A percentile compares a stretch with the other conserved stretches of the same genome.
phyloP scores from a whole-genome alignment of 92 coral and sea anemone genomes.

The Isaurus tuberculatus region DNA sequence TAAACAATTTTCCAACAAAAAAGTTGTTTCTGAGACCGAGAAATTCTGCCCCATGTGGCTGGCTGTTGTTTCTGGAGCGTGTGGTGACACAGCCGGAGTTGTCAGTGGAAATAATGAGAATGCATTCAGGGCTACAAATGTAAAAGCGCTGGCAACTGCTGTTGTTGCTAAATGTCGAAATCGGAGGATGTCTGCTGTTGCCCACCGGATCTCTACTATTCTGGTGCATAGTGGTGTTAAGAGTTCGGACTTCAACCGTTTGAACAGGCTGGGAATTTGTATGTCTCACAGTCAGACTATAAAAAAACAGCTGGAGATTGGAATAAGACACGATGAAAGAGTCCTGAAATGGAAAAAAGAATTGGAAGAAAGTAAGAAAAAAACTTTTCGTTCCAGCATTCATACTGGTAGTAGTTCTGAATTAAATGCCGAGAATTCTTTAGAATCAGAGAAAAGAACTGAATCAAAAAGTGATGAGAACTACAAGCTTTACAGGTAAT shows the following conservation, averaged over 20 bases:
- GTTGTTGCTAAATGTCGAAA: slow-evolving; percentile 1
- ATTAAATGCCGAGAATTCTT: background rate
- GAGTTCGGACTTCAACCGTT: slow-evolving; percentile 19
- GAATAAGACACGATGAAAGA: slow-evolving; percentile 34
- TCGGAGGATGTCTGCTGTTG: slow-evolving; percentile 12
- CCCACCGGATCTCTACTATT: slow-evolving; percentile 21
- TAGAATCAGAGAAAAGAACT: slow-evolving; percentile 1
- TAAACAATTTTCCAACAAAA: slow-evolving; percentile 9
- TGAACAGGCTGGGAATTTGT: slow-evolving; percentile 53
- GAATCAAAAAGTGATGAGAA: background rate
- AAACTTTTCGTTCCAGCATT: background rate
- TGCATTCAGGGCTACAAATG: background rate
- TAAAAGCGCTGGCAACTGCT: slow-evolving; percentile 14
- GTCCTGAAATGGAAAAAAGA: slow-evolving; percentile 44
- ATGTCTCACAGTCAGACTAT: slow-evolving; percentile 56
- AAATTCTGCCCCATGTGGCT: slow-evolving; percentile 4
- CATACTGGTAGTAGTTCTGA: slow-evolving; percentile 4
- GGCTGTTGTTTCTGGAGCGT: slow-evolving; percentile 11
- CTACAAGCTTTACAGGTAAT: slow-evolving; percentile 26
- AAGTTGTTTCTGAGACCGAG: slow-evolving; percentile 22
- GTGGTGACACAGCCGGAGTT: background rate
- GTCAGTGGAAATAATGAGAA: background rate
- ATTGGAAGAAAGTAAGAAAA: slow-evolving; percentile 13
- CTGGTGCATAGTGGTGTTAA: slow-evolving; percentile 35
- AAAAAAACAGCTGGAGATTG: slow-evolving; percentile 53